phyloP scores from a whole-genome alignment of 2,113 vertebrate species.

The Tachuris rubrigastra region DNA sequence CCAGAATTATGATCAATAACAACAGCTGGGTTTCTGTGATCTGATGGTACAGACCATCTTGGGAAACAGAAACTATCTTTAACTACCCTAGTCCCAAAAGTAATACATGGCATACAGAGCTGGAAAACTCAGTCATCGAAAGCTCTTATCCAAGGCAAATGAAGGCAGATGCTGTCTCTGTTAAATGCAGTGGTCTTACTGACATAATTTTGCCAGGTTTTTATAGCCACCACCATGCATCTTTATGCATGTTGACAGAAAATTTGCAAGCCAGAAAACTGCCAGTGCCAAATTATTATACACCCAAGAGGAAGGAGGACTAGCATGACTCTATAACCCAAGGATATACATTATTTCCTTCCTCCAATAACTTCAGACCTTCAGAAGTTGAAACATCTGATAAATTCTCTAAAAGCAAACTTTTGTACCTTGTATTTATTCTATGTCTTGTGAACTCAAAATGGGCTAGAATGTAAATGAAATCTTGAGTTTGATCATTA shows the following conservation, averaged over 20 bases:
- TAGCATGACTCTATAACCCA: neutral
- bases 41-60: neutral
- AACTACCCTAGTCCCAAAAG: neutral
- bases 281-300: neutral
- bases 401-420: neutral
- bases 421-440: neutral
- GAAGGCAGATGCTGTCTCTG: neutral
- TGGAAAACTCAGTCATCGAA: neutral
- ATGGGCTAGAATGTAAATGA: neutral
- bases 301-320: neutral
- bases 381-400: neutral
- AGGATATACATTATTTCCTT: neutral
- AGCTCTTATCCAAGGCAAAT: neutral
- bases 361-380: neutral
- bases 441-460: neutral
- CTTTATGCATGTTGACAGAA: neutral
- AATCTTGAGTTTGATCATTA: neutral
- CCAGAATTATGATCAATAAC: neutral
- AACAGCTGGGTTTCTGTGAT: neutral
- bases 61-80: neutral
- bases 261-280: neutral
- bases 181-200: neutral
- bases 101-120: neutral
- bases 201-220: neutral
- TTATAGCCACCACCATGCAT: neutral